Evolutionary conservation across 2,113 vertebrate species (phyloP).

Genomic region (Mobula hypostoma): DNA sequence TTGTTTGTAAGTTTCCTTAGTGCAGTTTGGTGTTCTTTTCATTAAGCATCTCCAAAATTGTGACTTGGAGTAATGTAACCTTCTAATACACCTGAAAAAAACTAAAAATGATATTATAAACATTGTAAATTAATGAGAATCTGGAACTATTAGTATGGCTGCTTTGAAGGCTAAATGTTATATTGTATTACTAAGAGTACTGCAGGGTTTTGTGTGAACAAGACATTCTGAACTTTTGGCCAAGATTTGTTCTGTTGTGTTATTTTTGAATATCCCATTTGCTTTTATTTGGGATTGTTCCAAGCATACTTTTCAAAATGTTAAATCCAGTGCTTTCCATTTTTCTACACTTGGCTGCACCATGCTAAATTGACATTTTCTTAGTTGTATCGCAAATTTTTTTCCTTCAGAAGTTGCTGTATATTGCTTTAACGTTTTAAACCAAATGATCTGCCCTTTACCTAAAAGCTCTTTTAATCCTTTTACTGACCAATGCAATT

Average conservation of each 20-base stretch:
- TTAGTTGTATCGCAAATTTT: background rate
- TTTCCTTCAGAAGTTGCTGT: background rate
- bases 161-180: background rate
- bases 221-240: background rate
- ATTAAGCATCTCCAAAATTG: background rate
- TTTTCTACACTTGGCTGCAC: background rate
- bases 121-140: background rate
- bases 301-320: background rate
- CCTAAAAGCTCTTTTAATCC: background rate
- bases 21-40: background rate
- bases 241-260: background rate
- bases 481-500: conserved; percentile 11
- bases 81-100: background rate
- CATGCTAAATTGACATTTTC: background rate
- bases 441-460: background rate
- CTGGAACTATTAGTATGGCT: background rate
- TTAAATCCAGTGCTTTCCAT: background rate
- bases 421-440: conserved; percentile 22
- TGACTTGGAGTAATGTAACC: background rate
- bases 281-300: background rate
- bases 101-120: background rate
- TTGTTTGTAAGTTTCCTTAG: background rate
- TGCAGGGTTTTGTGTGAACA: background rate
- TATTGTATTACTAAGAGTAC: background rate
- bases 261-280: background rate